Conservation (phyloP, 1,140 invertebrate species). For the Trichomalopsis sarcophagae region DNA sequence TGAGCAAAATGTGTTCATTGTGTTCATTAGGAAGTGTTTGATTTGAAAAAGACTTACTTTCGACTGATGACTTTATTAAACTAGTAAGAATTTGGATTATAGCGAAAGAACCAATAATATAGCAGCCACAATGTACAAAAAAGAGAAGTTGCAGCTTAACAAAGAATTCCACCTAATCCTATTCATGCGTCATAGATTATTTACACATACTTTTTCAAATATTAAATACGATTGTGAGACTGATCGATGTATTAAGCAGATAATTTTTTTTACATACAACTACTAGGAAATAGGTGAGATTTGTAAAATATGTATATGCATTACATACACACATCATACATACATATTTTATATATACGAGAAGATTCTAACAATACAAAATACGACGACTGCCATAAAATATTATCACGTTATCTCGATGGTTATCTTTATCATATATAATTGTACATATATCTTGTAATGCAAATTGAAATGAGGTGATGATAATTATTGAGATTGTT, state of each 20-base stretch:
- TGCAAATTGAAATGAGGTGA: constrained; percentile 49
- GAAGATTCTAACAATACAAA: constrained; percentile 60
- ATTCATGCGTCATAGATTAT: constrained; percentile 49
- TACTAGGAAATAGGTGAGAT: constrained; percentile 65
- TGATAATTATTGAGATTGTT: constrained; percentile 56
- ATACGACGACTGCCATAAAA: constrained; percentile 70
- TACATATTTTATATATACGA: constrained; percentile 56
- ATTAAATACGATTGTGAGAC: constrained; percentile 72
- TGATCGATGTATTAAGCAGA: constrained; percentile 72
- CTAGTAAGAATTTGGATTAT: background rate
- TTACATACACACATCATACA: constrained; percentile 33
- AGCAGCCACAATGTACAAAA: constrained; percentile 42
- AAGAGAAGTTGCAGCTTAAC: constrained; percentile 49
- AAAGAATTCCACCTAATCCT: constrained; percentile 44
- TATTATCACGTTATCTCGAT: constrained; percentile 69
- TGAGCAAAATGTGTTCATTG: background rate
- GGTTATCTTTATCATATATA: constrained; percentile 63
- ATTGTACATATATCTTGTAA: constrained; percentile 59
- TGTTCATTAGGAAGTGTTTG: constrained; percentile 13
- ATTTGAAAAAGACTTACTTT: background rate
- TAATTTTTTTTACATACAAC: constrained; percentile 70
- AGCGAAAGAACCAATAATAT: constrained; percentile 7
- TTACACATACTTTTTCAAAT: constrained; percentile 51
- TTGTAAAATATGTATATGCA: constrained; percentile 61
- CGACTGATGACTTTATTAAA: background rate